Evolutionary conservation across 2,888 invertebrate species (phyloP), one percentile per base, ranked within the genome.

Genomic region (Keiferia lycopersicella): DNA sequence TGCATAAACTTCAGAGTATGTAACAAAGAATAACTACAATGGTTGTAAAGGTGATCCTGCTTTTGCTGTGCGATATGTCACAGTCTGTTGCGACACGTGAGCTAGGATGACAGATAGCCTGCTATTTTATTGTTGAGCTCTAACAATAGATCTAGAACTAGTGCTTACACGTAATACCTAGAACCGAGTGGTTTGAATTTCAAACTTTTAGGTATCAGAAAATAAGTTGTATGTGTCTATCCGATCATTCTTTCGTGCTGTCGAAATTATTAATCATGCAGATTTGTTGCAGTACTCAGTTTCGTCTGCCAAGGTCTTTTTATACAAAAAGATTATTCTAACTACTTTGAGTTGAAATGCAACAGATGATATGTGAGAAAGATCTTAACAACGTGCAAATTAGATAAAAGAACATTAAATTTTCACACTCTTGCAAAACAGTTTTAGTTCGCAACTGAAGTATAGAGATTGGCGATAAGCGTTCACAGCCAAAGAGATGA

Each of bases 41-140:
- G 34, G 8, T 34, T 34, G 34, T 4, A 34, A 34, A 34, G 34
- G 34, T 34, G 34, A 51, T 61, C 63, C 50, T 60, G 63, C 62
- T 30, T 64, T 18, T 60, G 30, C 45, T 14, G 4, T 16, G 16
- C 22, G 14, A 58, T 65, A 62, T 62, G 51, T 58, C 50, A 62
- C 51, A 39, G 62, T 62, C 62, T 51, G 62, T 62, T 65, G 38
- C 61, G 57, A 61, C 45, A 64, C 20, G 8, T 10, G 30, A 56
- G 26, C 39, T 58, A 58, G 58, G 30, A 34, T 18, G 57, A 38
- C 16, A 38, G 34, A 22, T 48, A 59, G 14, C 18, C 41, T 48
- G 48, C 22, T 50, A 62, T 45, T 64, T 59, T 59, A 64, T 64
- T 64, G 64, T 64, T 60, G 64, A 20, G 30, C 16, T 11, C 22